Evolutionary conservation across 2,113 vertebrate species (phyloP).

Genomic region (Apteryx mantelli): DNA sequence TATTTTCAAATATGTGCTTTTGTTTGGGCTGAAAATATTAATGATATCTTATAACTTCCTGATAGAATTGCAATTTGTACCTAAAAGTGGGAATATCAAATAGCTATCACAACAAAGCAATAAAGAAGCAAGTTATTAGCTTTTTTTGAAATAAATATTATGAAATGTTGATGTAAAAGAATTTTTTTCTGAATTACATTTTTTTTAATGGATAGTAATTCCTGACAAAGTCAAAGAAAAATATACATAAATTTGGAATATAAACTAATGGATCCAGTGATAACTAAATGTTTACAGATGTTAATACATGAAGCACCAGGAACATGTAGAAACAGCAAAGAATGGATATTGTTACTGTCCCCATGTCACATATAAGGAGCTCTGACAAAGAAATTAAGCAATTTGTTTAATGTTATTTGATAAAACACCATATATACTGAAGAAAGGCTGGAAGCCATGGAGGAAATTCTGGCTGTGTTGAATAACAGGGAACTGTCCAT

Average conservation of each 20-base stretch:
- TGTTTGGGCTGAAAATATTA: neutral
- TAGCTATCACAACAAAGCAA: neutral
- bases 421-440: neutral
- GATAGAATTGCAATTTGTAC: neutral
- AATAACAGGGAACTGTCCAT: neutral
- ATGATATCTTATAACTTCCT: neutral
- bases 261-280: neutral
- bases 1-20: neutral
- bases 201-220: neutral
- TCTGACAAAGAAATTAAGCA: neutral
- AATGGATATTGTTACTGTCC: neutral
- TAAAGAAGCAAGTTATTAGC: neutral
- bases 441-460: neutral
- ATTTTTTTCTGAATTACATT: neutral
- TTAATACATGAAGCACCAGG: neutral
- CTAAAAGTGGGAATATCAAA: neutral
- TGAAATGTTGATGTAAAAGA: neutral
- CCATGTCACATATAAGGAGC: neutral
- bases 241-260: neutral
- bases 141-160: neutral
- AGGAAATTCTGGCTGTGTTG: neutral
- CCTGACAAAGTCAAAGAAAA: neutral
- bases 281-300: neutral
- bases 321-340: neutral
- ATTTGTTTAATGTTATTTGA: neutral